These are phyloP conservation scores for Apteryx mantelli DNA, from an alignment of 2,113 vertebrate species.

Conservation along the genomic window DNA sequence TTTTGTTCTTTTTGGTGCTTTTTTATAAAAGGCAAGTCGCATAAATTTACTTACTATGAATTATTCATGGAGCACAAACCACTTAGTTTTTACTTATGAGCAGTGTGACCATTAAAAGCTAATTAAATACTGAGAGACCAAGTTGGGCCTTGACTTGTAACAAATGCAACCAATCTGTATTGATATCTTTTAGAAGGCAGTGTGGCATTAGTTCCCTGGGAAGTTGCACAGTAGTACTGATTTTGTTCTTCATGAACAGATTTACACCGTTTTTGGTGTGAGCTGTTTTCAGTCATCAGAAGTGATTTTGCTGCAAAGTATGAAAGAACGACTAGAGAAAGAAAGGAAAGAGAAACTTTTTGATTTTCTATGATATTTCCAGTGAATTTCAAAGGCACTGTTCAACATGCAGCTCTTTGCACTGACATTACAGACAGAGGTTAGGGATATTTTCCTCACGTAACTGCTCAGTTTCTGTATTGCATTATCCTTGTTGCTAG, in stretches of 20 bases:
- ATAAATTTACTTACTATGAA: neutral
- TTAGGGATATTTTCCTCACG: neutral
- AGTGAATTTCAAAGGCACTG: slow-evolving; percentile 8
- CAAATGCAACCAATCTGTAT: neutral
- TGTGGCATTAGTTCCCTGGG: neutral
- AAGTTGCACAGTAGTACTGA: neutral
- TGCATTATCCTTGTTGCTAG: neutral
- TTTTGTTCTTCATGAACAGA: neutral
- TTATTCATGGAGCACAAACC: neutral
- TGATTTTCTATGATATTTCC: neutral
- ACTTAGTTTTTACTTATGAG: neutral
- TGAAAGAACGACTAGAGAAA: neutral
- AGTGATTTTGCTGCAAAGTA: neutral
- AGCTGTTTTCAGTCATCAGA: neutral
- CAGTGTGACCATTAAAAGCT: neutral
- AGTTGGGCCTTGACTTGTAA: neutral
- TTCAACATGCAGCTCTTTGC: slow-evolving; percentile 1
- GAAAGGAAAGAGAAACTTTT: neutral
- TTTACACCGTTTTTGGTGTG: neutral
- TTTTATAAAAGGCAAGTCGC: neutral
- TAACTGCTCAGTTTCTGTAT: neutral
- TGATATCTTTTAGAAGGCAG: neutral
- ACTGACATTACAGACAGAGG: neutral
- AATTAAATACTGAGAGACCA: neutral
- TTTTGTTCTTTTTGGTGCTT: neutral